Percentiles rank a stretch among this genome's conserved stretches.
Conservation (phyloP, 1,140 invertebrate species). For the Drosophila saltans region DNA sequence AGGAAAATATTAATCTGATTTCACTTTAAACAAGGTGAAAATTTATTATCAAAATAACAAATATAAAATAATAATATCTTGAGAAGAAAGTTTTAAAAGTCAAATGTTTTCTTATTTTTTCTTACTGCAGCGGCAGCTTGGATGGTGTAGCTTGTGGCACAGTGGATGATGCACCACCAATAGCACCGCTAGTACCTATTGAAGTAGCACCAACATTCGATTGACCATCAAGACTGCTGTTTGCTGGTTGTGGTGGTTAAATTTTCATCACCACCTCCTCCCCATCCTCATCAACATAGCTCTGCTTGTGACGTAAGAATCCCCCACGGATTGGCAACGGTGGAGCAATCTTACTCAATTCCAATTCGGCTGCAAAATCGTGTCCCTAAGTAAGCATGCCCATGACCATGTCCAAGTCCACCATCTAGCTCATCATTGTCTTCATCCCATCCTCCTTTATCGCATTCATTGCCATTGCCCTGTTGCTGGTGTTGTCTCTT, state of each 20-base stretch:
- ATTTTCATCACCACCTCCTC: constrained; percentile 62
- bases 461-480: constrained; percentile 65
- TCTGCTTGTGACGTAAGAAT: constrained; percentile 31
- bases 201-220: constrained; percentile 45
- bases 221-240: constrained; percentile 70
- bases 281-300: constrained; percentile 64
- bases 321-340: constrained; percentile 38
- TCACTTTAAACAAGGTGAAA: no score
- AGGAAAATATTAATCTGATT: no score
- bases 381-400: constrained; percentile 27
- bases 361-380: constrained; percentile 61
- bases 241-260: constrained; percentile 40
- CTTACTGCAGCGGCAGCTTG: constrained; percentile 68
- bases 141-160: constrained; percentile 28
- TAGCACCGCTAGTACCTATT: constrained; percentile 18
- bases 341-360: constrained; percentile 61
- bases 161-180: constrained; percentile 17
- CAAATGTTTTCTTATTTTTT: no score
- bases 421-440: constrained; percentile 71
- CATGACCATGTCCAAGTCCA: not conserved
- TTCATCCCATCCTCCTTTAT: constrained; percentile 64
- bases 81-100: no score
- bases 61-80: no score
- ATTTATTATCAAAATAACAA: no score
- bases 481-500: constrained; percentile 35